Evolutionary conservation across 2,888 invertebrate species (phyloP), one percentile per base, ranked within the genome.

Genomic region (Mylabris sibirica): DNA sequence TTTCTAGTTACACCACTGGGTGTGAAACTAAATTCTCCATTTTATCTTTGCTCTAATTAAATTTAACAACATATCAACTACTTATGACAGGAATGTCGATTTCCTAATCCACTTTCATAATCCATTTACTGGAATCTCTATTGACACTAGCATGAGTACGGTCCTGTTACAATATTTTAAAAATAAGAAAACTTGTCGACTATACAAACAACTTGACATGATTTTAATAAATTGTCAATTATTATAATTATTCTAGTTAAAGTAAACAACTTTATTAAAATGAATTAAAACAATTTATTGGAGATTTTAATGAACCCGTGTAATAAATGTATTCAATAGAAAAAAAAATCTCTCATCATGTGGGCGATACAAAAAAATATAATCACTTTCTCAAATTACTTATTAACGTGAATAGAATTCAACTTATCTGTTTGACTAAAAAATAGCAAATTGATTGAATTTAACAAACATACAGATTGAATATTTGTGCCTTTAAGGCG

Each of bases 251-350:
- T 53, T 53, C 49, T 11, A 22, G 11, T 22, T 22, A 53, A 22
- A 53, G 11, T 22, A 20, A 53, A 53, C 49, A 53, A 53, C 11
- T 53, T 53, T 53, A 53, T 53, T 53, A 53, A 22, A 53, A 53
- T 22, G 22, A 22, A 53, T 53, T 53, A 20, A 53, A 11, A 53
- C 11, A 22, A 53, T 20, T 53, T 9, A 17, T 44, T 1, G 44
- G 14, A 38, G 38, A 38, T 14, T 38, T 38, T 12, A 44, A 44
- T 5, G 6, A n/a, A 44, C 5, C 17, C 3, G 44, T 44, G 41
- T 41, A n/a, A 41, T 41, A 41, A 41, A 41, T 41, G 44, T 17
- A 44, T 44, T 17, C 44, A 44, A 44, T 38, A 44, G 3, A 9
- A 38, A 44, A 44, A 8, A 44, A 44, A 38, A 12, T 38, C 38